Conservation (phyloP, 2,888 invertebrate genomes). For the Stenchaetothrips biformis region DNA sequence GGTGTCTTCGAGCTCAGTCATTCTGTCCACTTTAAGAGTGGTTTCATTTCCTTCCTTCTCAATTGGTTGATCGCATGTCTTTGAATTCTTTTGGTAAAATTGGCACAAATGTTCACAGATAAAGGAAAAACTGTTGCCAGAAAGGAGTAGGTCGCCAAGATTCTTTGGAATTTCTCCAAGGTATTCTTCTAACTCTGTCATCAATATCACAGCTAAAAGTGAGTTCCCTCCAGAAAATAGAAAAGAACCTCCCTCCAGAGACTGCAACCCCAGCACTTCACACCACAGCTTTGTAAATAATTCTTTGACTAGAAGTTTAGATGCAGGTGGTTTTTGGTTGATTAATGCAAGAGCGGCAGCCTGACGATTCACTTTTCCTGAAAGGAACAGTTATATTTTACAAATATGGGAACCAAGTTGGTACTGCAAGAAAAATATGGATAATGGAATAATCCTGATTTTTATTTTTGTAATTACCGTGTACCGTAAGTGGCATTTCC, state of each 20-base stretch:
- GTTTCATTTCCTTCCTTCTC: no score
- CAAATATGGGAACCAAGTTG: no score
- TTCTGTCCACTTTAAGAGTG: no score
- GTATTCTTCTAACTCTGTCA: slow-evolving; percentile 51
- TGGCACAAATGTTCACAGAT: neutral
- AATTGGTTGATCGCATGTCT: neutral
- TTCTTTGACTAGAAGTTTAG: neutral
- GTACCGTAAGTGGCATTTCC: slow-evolving; percentile 56
- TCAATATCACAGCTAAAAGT: slow-evolving; percentile 59
- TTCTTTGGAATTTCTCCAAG: slow-evolving; percentile 30
- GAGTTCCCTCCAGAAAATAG: slow-evolving; percentile 60
- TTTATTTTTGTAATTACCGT: slow-evolving; percentile 50
- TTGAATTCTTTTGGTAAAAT: neutral
- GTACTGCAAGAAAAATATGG: neutral
- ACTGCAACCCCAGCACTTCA: neutral
- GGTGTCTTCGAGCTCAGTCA: no score
- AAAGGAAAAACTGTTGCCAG: neutral
- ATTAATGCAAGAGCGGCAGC: neutral
- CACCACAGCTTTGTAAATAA: neutral
- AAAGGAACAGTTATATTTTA: neutral
- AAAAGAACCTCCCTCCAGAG: slow-evolving; percentile 40
- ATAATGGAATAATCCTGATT: no score
- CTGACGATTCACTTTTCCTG: neutral
- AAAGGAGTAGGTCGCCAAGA: slow-evolving; percentile 31
- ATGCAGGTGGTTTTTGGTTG: neutral